A percentile compares a stretch with the other conserved stretches of the same genome.
Conservation (phyloP, 2,113 vertebrate species). For the Euleptes europaea region DNA sequence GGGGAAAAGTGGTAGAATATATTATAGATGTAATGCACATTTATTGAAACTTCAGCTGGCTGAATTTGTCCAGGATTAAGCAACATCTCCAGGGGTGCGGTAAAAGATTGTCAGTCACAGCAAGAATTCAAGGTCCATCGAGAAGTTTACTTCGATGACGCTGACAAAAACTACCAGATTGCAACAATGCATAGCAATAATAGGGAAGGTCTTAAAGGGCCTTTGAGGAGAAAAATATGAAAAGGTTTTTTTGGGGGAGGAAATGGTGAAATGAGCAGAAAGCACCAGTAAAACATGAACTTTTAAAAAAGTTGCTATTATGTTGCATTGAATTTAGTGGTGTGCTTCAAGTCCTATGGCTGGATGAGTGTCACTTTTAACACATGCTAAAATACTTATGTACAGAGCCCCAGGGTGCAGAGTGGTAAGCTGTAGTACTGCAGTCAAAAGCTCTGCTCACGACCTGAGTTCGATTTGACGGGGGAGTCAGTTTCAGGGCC, state of each 20-base stretch:
- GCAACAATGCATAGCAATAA: not conserved
- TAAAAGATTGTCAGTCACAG: not conserved
- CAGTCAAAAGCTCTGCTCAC: too few species aligned
- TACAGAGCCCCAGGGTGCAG: too few species aligned
- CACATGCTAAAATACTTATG: too few species aligned
- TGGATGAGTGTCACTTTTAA: too few species aligned
- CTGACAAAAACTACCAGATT: not conserved
- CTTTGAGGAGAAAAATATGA: not conserved
- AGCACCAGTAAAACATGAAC: too few species aligned
- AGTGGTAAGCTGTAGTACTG: too few species aligned
- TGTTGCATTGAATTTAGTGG: too few species aligned
- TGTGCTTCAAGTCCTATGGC: too few species aligned
- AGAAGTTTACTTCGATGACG: not conserved
- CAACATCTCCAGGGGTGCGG: not conserved
- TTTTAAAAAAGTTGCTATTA: too few species aligned
- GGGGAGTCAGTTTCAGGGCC: too few species aligned
- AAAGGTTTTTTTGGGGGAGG: not conserved
- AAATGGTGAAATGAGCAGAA: too few species aligned
- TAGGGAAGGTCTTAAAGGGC: not conserved
- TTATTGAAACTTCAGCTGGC: not conserved
- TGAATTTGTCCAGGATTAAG: not conserved
- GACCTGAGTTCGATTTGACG: too few species aligned
- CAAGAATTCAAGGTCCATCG: not conserved
- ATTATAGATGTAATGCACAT: accelerated
- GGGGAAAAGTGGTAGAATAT: not conserved